Evolutionary conservation across 1,140 invertebrate species (phyloP).

Genomic region (Elysia chlorotica): DNA sequence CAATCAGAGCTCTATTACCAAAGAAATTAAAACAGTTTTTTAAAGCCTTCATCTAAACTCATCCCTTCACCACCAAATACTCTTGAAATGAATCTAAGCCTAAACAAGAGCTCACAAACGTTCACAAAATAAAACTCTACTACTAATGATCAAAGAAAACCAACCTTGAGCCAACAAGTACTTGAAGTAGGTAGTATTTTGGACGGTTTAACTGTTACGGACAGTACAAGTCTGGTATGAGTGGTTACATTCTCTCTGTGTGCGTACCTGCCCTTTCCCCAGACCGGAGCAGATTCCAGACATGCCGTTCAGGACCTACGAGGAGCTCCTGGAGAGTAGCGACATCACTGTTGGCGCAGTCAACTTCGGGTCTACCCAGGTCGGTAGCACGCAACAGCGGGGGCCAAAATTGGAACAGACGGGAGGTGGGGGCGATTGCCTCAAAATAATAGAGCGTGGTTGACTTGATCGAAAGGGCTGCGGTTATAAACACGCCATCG

Average conservation of each 20-base stretch:
- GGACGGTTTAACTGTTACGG: background rate
- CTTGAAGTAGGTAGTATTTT: background rate
- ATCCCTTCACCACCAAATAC: too few species aligned
- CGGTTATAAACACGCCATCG: too few species aligned
- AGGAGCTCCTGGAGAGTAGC: conserved; percentile 21
- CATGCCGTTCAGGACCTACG: conserved; percentile 37
- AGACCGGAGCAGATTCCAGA: conserved; percentile 25
- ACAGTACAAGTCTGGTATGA: background rate
- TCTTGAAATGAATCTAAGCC: too few species aligned
- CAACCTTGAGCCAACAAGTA: background rate
- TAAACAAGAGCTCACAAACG: background rate
- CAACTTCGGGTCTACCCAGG: conserved; percentile 19
- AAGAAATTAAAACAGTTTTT: too few species aligned
- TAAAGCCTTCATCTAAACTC: too few species aligned
- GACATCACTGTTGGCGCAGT: conserved; percentile 9
- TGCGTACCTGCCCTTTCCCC: background rate
- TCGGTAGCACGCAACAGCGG: too few species aligned
- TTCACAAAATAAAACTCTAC: background rate
- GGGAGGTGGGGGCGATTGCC: too few species aligned
- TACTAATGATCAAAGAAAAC: background rate
- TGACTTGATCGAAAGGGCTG: too few species aligned
- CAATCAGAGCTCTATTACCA: too few species aligned
- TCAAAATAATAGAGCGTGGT: too few species aligned
- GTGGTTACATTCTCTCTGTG: background rate
- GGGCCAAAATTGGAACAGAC: too few species aligned